Base-by-base conservation (phyloP, 2,113 vertebrate genomes). In the Sisor rabdophorus region DNA sequence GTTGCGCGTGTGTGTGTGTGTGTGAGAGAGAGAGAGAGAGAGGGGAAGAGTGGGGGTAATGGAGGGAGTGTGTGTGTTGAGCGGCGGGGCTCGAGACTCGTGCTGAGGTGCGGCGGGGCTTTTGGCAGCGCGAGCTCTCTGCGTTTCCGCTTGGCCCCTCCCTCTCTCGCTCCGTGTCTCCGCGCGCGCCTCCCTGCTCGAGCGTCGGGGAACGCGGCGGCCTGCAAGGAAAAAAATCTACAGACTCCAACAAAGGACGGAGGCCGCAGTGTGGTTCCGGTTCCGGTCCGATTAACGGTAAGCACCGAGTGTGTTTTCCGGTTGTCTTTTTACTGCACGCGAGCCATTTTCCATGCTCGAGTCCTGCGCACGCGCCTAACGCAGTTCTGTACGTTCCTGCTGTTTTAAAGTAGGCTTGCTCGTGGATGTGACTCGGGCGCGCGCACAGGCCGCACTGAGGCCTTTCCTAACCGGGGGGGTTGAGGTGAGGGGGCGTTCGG, bases 131-230 rank as follows among this genome's bases (percentile, higher is more conserved):
- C 70, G 53, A 72, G 70, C 71, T 60, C 71, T 60, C 4, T 73
- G 32, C 71, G 71, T 61, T 60, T 73, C 56, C 56, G 71, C 47
- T 73, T 40, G 71, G 71, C 71, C 71, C 71, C 71, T 73, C 71
- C 71, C 71, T 73, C 69, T 40, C 52, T 40, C 70, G 19, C 65
- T 28, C 65, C 65, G 65, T 50, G 65, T 68, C n/a, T 67, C 63
- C 40, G 36, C 63, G 63, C 63, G 64, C 64, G 64, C 64, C 64
- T 67, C 52, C 70, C 71, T 48, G 71, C 71, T 26, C 71, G 71
- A 50, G 56, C 19, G 24, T 58, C 55, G 71, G 71, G 71, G 47
- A 30, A 20, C 40, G 71, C 71, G 71, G 71, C 71, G 71, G 56
- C 71, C 71, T 73, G 71, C 71, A 69, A 54, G 71, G 53, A 40